Conservation (phyloP, 2,113 vertebrate genomes). For the Verasper variegatus region DNA sequence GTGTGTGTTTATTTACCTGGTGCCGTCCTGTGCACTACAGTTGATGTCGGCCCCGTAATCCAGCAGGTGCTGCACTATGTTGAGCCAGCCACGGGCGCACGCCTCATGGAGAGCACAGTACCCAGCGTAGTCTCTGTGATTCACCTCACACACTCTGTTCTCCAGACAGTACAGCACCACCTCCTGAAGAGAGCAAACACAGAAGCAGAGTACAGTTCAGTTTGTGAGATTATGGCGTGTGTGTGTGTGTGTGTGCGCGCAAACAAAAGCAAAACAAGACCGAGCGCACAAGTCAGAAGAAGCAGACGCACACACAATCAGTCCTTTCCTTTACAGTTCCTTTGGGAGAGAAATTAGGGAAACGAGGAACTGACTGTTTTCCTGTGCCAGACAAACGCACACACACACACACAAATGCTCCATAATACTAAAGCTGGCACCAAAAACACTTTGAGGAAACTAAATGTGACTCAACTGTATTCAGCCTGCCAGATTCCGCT, state of each 20-base stretch:
- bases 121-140: slow-evolving; percentile 95
- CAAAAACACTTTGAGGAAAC: slow-evolving; percentile 59
- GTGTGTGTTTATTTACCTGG: slow-evolving; percentile 82
- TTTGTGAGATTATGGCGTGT: background rate
- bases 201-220: slow-evolving; percentile 21
- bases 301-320: slow-evolving; percentile 56
- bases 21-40: slow-evolving; percentile 97
- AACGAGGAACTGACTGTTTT: slow-evolving; percentile 65
- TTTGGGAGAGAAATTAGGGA: slow-evolving; percentile 58
- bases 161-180: slow-evolving; percentile 97
- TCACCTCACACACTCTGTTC: slow-evolving; percentile 94
- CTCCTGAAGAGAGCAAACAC: slow-evolving; percentile 81
- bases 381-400: slow-evolving; percentile 49
- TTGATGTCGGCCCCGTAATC: slow-evolving; percentile 96
- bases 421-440: slow-evolving; percentile 67
- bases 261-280: slow-evolving; percentile 26
- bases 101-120: slow-evolving; percentile 96
- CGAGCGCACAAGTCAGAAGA: slow-evolving; percentile 34
- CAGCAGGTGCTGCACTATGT: slow-evolving; percentile 93
- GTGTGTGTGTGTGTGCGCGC: background rate
- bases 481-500: slow-evolving; percentile 64
- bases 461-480: slow-evolving; percentile 72
- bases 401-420: slow-evolving; percentile 61
- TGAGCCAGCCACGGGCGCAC: slow-evolving; percentile 93
- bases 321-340: slow-evolving; percentile 54